These are phyloP conservation scores for Nothoprocta pentlandii DNA, from an alignment of 2,113 vertebrate species.

Conservation along the genomic window DNA sequence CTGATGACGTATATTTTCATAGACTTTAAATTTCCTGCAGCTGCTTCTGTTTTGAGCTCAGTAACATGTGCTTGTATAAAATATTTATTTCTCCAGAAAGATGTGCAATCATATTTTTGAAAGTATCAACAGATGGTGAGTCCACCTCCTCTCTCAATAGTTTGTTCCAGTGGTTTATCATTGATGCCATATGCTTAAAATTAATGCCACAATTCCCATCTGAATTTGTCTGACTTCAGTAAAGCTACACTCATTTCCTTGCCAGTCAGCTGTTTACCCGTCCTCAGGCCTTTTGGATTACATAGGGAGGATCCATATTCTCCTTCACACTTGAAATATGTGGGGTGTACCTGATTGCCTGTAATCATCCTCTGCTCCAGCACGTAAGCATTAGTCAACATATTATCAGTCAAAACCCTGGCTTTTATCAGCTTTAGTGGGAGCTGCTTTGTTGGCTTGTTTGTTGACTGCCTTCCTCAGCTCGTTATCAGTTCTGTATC, in stretches of 20 bases:
- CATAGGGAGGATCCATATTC: not conserved
- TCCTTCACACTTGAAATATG: not conserved
- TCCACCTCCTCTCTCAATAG: conserved; percentile 26
- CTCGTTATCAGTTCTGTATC: not conserved
- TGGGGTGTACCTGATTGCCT: not conserved
- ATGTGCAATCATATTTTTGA: conserved; percentile 25
- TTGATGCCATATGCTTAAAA: conserved; percentile 56
- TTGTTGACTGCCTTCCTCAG: not conserved
- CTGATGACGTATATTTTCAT: not conserved
- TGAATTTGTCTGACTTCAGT: conserved; percentile 37
- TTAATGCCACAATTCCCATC: conserved; percentile 39
- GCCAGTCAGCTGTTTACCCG: not conserved
- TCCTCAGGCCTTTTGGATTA: not conserved
- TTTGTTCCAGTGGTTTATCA: conserved; percentile 66
- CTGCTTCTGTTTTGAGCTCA: conserved; percentile 44
- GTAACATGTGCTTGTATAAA: conserved; percentile 32
- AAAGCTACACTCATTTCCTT: conserved; percentile 8
- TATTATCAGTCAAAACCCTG: not conserved
- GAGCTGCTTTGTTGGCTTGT: not conserved
- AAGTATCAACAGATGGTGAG: conserved; percentile 50
- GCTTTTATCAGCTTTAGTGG: not conserved
- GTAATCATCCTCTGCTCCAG: not conserved
- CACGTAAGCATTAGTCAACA: not conserved
- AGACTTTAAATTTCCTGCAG: conserved; percentile 29
- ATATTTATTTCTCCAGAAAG: conserved; percentile 66